A percentile compares a stretch with the other conserved stretches of the same genome.
Evolutionary conservation across 2,797 vertebrate genomes (phyloP).

Genomic region (Hybognathus amarus): DNA sequence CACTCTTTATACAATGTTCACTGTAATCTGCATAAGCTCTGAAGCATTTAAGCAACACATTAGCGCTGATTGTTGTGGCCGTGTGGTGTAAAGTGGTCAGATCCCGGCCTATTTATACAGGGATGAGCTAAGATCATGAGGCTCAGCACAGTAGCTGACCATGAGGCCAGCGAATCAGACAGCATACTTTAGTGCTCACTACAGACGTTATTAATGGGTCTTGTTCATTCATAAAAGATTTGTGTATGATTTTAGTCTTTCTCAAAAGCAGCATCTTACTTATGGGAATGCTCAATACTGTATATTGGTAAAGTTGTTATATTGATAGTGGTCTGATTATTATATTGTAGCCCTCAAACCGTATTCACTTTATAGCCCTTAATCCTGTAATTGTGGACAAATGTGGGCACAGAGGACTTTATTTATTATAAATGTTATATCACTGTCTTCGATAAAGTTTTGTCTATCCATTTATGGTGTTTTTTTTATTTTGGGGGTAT

Average conservation of each 20-base stretch:
- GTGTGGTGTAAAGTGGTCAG: slow-evolving; percentile 53
- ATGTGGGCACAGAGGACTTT: too few species aligned
- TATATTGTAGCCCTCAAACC: too few species aligned
- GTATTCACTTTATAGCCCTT: too few species aligned
- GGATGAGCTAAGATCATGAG: slow-evolving; percentile 67
- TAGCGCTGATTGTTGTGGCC: slow-evolving; percentile 57
- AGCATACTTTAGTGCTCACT: background rate
- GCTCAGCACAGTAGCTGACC: slow-evolving; percentile 64
- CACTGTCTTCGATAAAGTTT: too few species aligned
- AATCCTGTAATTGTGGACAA: too few species aligned
- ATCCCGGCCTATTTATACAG: slow-evolving; percentile 72
- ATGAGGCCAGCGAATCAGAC: slow-evolving; percentile 48
- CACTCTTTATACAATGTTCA: slow-evolving; percentile 13
- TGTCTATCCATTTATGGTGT: too few species aligned
- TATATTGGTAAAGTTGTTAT: background rate
- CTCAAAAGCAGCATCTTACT: background rate
- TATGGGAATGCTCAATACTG: background rate
- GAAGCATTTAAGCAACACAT: slow-evolving; percentile 62
- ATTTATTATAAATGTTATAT: too few species aligned
- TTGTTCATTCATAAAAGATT: slow-evolving; percentile 20
- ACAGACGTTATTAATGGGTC: background rate
- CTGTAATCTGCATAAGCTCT: slow-evolving; percentile 34
- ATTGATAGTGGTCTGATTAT: background rate
- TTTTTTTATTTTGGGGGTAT: too few species aligned
- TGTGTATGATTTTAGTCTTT: background rate